phyloP scores from a whole-genome alignment of 2,797 vertebrate species.

The Hippocampus kuda region DNA sequence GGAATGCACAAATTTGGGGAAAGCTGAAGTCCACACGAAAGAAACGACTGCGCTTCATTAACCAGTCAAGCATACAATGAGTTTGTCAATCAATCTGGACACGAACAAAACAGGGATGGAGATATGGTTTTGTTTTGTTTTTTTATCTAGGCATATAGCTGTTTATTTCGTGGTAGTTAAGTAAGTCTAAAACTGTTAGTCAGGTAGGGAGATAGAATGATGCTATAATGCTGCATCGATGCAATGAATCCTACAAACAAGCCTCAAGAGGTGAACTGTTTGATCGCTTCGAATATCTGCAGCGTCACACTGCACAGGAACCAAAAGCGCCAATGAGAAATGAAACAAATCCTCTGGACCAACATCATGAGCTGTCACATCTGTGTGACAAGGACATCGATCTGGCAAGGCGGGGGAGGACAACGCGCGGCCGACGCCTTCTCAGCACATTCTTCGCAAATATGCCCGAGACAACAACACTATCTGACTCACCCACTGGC shows the following conservation, averaged over 20 bases:
- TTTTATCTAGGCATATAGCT: too few species aligned
- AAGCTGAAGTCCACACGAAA: neutral
- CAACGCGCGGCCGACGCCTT: conserved; percentile 25
- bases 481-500: conserved; percentile 81
- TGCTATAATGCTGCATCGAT: too few species aligned
- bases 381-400: conserved; percentile 19
- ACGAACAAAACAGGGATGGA: too few species aligned
- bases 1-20: too few species aligned
- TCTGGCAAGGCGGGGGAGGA: conserved; percentile 19
- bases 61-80: neutral
- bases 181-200: too few species aligned
- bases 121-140: too few species aligned
- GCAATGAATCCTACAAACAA: too few species aligned
- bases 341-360: neutral
- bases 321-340: neutral
- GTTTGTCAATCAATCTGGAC: too few species aligned
- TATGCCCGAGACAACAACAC: conserved; percentile 28
- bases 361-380: conserved; percentile 29
- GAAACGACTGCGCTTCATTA: neutral
- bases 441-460: conserved; percentile 45
- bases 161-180: too few species aligned
- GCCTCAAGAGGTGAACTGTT: neutral
- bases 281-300: neutral
- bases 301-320: neutral
- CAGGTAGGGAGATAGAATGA: too few species aligned